Conservation (phyloP, 2,113 vertebrate species). For the Podarcis muralis region DNA sequence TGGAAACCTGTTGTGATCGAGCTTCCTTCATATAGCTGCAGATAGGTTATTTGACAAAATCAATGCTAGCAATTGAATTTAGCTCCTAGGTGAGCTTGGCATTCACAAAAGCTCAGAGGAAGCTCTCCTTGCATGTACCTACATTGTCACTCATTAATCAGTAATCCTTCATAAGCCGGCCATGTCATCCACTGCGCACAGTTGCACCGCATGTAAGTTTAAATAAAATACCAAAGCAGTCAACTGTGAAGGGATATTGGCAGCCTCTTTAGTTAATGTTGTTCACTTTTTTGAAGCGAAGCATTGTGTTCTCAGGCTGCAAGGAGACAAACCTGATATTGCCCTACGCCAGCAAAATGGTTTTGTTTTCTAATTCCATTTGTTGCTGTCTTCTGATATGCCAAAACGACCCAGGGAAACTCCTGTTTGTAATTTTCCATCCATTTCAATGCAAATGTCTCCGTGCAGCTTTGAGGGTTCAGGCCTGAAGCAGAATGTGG, state of each 20-base stretch:
- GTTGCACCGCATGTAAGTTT: constrained; percentile 26
- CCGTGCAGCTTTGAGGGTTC: neutral
- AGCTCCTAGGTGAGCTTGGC: constrained; percentile 14
- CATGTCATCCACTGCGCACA: constrained; percentile 32
- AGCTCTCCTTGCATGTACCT: constrained; percentile 6
- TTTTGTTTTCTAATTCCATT: constrained; percentile 20
- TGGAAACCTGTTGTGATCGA: constrained; percentile 11
- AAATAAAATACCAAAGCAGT: constrained; percentile 52
- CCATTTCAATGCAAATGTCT: neutral
- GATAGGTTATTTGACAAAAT: constrained; percentile 34
- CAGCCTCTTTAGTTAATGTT: constrained; percentile 32
- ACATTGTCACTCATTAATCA: constrained; percentile 38
- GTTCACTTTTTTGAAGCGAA: constrained; percentile 29
- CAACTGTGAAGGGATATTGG: constrained; percentile 39
- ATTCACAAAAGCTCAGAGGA: constrained; percentile 14
- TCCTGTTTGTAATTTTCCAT: neutral
- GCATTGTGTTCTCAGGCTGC: constrained; percentile 22
- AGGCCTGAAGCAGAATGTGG: neutral
- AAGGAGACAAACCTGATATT: constrained; percentile 31
- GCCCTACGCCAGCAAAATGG: constrained; percentile 35
- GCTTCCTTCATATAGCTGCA: constrained; percentile 17
- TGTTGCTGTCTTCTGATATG: neutral
- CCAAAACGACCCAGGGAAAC: neutral
- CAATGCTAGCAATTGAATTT: constrained; percentile 36
- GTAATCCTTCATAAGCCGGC: constrained; percentile 43